Evolutionary conservation across 2,113 vertebrate species (phyloP).

Genomic region (Myxocyprinus asiaticus): DNA sequence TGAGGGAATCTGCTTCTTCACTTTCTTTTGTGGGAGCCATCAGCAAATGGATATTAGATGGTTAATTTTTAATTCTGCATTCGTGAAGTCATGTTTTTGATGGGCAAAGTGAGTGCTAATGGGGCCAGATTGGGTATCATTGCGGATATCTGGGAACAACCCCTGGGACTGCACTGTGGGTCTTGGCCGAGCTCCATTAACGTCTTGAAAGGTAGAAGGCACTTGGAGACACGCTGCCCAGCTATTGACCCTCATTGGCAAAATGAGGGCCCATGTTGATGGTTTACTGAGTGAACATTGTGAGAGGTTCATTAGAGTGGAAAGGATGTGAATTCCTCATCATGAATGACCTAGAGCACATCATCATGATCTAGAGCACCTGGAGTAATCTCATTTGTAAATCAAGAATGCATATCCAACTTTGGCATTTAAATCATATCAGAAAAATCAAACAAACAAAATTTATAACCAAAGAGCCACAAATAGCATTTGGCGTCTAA

Average conservation of each 20-base stretch:
- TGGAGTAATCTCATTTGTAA: no score
- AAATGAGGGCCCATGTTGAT: constrained; percentile 61
- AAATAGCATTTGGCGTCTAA: constrained; percentile 13
- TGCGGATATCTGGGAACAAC: constrained; percentile 72
- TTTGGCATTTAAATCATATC: no score
- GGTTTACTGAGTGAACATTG: constrained; percentile 68
- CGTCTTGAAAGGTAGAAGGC: constrained; percentile 66
- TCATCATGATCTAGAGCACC: no score
- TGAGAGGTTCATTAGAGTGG: constrained; percentile 68
- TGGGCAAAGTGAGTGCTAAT: constrained; percentile 74
- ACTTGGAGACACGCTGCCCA: constrained; percentile 72
- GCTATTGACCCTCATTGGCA: constrained; percentile 71
- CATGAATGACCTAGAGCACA: neutral
- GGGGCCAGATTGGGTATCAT: constrained; percentile 78
- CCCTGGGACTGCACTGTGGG: constrained; percentile 65
- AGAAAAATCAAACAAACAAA: neutral
- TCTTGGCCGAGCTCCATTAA: constrained; percentile 74
- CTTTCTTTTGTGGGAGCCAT: constrained; percentile 64
- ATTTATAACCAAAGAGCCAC: neutral
- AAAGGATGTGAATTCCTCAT: neutral
- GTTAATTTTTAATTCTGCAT: constrained; percentile 83
- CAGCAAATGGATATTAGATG: constrained; percentile 80
- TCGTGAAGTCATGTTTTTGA: constrained; percentile 68
- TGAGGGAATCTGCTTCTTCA: constrained; percentile 76
- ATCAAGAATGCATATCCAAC: no score